phyloP scores from a whole-genome alignment of 2,797 vertebrate genomes.

The Oreortyx pictus region DNA sequence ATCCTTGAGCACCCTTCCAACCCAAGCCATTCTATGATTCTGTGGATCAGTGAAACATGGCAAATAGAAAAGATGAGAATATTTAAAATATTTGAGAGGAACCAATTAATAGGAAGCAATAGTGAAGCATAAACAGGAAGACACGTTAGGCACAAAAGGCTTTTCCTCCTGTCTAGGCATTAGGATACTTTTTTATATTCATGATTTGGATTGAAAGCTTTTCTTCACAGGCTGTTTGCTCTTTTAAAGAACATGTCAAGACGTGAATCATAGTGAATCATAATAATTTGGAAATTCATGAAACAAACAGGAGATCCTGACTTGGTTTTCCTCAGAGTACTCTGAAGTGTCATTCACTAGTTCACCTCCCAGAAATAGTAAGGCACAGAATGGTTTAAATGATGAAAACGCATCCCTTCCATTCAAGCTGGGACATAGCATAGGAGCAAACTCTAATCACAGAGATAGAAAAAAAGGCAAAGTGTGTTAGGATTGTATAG shows the following conservation, averaged over 20 bases:
- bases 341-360: neutral
- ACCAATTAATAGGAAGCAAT: neutral
- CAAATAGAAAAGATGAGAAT: neutral
- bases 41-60: neutral
- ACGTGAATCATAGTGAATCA: neutral
- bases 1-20: too few relatives aligned
- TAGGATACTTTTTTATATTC: neutral
- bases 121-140: neutral
- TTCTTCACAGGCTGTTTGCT: neutral
- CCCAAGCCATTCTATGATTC: too few relatives aligned
- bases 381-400: neutral
- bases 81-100: neutral
- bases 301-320: neutral
- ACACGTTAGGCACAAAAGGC: neutral
- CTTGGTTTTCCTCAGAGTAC: neutral
- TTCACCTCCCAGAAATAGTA: neutral
- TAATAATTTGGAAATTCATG: neutral
- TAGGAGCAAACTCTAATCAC: neutral
- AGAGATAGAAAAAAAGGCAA: neutral
- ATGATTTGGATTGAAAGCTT: rapidly evolving
- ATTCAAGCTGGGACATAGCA: neutral
- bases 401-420: rapidly evolving
- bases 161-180: neutral
- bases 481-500: neutral
- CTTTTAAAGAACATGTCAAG: neutral